phyloP scores from a whole-genome alignment of 1,140 invertebrate genomes.

The Conus betulinus region DNA sequence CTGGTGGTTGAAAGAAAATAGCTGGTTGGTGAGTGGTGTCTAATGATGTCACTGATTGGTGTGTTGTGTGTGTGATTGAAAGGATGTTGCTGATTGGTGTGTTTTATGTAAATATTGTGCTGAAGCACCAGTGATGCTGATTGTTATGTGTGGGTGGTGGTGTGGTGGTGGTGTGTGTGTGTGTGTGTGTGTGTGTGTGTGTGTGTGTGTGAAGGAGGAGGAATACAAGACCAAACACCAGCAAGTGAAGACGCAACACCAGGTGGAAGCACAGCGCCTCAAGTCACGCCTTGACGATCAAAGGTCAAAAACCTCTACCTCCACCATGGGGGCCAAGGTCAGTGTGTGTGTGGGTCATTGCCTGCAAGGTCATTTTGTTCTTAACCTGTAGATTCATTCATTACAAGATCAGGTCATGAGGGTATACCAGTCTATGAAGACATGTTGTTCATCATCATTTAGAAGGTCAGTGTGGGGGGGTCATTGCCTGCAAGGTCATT shows the following conservation, averaged over 20 bases:
- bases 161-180: not conserved
- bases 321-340: constrained; percentile 31
- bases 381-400: too few relatives aligned
- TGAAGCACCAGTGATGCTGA: not conserved
- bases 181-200: constrained; percentile 1
- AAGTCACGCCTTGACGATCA: constrained; percentile 62
- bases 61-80: too few relatives aligned
- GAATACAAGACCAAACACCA: constrained; percentile 67
- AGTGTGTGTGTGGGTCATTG: not conserved
- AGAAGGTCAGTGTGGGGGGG: too few relatives aligned
- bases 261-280: constrained; percentile 56
- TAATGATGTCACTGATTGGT: too few relatives aligned
- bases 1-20: too few relatives aligned
- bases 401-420: too few relatives aligned
- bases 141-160: not conserved
- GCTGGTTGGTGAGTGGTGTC: too few relatives aligned
- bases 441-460: too few relatives aligned
- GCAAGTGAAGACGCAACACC: constrained; percentile 58
- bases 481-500: too few relatives aligned
- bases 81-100: too few relatives aligned
- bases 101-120: not conserved
- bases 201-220: constrained; percentile 61
- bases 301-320: not conserved
- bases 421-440: too few relatives aligned
- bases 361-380: too few relatives aligned